phyloP scores from a whole-genome alignment of 1,140 invertebrate genomes.

The Ceratina calcarata region DNA sequence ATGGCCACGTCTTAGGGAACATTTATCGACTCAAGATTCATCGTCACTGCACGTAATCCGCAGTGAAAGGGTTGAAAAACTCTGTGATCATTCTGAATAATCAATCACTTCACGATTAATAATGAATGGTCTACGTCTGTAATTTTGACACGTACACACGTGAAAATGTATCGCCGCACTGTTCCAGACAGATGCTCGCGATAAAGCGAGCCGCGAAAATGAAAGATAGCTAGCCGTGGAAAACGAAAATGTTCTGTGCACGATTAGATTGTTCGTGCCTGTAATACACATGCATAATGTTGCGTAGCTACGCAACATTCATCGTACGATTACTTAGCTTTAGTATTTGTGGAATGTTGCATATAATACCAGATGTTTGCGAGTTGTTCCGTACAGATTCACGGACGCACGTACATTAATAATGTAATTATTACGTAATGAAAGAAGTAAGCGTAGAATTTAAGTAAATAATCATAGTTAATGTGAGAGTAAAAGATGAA shows the following conservation, averaged over 20 bases:
- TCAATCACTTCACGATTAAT: too few relatives aligned
- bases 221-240: constrained; percentile 25
- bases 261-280: constrained; percentile 29
- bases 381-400: constrained; percentile 32
- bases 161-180: not conserved
- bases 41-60: too few relatives aligned
- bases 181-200: constrained; percentile 6
- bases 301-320: constrained; percentile 21
- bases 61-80: too few relatives aligned
- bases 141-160: not conserved
- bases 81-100: too few relatives aligned
- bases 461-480: not conserved
- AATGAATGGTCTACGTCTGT: not conserved
- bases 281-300: not conserved
- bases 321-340: constrained; percentile 4
- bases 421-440: constrained; percentile 39
- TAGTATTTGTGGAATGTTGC: constrained; percentile 40
- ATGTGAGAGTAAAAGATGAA: too few relatives aligned
- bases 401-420: constrained; percentile 18
- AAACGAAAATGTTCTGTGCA: constrained; percentile 28
- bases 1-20: too few relatives aligned
- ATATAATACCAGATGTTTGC: constrained; percentile 32
- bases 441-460: not conserved
- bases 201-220: constrained; percentile 43
- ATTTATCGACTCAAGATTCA: too few relatives aligned